These are phyloP conservation scores for Epizoanthus stellaris DNA, from an alignment of 92 coral and sea anemone genomes.

Conservation along the genomic window DNA sequence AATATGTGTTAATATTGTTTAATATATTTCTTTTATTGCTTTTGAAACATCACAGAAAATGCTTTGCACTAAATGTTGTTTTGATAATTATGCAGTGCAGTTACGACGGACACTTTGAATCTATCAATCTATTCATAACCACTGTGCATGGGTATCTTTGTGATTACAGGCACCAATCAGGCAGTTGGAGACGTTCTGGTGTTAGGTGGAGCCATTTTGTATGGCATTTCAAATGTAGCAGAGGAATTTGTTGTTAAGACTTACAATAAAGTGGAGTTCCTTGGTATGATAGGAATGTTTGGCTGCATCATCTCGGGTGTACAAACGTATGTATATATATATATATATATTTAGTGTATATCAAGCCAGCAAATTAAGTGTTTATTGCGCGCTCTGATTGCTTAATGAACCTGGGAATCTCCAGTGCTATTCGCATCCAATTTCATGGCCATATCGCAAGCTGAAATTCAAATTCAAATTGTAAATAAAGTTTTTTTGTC, in stretches of 20 bases:
- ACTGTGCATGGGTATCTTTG: background rate
- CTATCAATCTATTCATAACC: background rate
- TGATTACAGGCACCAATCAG: constrained; percentile 71
- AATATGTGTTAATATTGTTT: no score
- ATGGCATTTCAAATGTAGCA: constrained; percentile 89
- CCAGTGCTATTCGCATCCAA: no score
- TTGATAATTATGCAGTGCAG: background rate
- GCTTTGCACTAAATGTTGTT: no score
- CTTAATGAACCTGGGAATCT: no score
- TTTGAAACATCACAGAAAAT: no score
- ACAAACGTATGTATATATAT: constrained; percentile 75
- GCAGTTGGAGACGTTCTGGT: constrained; percentile 86
- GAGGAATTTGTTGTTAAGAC: constrained; percentile 94
- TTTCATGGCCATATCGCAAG: no score
- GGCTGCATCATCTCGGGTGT: constrained; percentile 86
- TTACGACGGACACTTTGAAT: background rate
- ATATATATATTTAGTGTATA: no score
- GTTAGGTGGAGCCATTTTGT: constrained; percentile 81
- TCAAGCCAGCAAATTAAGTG: no score
- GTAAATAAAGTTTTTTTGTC: no score
- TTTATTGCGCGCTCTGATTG: no score
- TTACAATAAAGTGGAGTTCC: constrained; percentile 79
- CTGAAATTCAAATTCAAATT: no score
- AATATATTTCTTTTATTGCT: no score
- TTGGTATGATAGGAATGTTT: constrained; percentile 93